Percentiles rank a stretch among this genome's conserved stretches.
Conservation (phyloP, 2,113 vertebrate species). For the Prochilodus magdalenae region DNA sequence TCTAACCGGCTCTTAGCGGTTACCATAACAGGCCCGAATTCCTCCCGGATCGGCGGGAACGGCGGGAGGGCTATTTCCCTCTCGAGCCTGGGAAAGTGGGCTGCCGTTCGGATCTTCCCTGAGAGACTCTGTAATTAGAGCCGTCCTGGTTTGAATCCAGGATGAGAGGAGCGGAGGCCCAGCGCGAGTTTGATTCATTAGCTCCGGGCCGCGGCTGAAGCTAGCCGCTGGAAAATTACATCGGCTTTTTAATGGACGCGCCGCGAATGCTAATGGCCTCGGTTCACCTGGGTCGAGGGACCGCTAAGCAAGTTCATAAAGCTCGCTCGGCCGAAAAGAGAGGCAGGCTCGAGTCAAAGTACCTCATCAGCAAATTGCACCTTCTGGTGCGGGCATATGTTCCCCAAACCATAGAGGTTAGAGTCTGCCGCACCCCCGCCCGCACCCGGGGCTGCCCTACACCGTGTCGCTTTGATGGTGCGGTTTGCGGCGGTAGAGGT, state of each 20-base stretch:
- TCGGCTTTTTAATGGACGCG: constrained; percentile 19
- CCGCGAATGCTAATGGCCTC: not conserved
- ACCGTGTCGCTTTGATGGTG: not conserved
- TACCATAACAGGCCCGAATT: not conserved
- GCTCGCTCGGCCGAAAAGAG: constrained; percentile 13
- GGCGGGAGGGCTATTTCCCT: no score
- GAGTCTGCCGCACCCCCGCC: no score
- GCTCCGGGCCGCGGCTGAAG: constrained; percentile 11
- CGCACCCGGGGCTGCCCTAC: no score
- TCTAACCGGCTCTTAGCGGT: not conserved
- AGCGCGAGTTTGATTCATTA: constrained; percentile 36
- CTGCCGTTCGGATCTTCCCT: constrained; percentile 15
- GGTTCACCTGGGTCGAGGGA: constrained; percentile 20
- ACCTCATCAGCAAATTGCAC: constrained; percentile 40
- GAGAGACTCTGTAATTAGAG: constrained; percentile 31
- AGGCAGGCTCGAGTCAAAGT: not conserved
- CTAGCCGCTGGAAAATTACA: constrained; percentile 44
- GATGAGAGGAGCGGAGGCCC: constrained; percentile 1
- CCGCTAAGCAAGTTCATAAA: constrained; percentile 23
- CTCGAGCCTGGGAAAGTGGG: not conserved
- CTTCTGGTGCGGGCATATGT: constrained; percentile 42
- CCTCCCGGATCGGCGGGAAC: not conserved
- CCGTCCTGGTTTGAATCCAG: constrained; percentile 41
- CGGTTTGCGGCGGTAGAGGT: not conserved
- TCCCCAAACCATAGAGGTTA: constrained; percentile 1